These are phyloP conservation scores for Alligator sinensis DNA, from an alignment of 2,113 vertebrate genomes.

Conservation along the genomic window DNA sequence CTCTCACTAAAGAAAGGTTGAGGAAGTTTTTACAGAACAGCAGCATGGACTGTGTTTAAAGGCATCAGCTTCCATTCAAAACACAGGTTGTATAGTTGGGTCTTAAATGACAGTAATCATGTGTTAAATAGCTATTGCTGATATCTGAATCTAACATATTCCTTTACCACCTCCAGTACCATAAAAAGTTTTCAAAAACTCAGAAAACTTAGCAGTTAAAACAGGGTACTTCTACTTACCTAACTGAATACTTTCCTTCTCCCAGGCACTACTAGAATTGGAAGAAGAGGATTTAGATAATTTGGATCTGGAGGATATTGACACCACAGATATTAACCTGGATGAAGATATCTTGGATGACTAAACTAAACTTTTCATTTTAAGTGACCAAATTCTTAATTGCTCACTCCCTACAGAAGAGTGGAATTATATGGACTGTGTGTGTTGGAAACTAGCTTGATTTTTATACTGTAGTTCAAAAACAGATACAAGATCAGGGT, in stretches of 20 bases:
- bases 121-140: too few species aligned
- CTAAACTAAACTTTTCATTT: slow-evolving; percentile 64
- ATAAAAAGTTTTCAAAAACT: too few species aligned
- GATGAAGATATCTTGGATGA: slow-evolving; percentile 95
- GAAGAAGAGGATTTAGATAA: slow-evolving; percentile 96
- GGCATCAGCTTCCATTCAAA: too few species aligned
- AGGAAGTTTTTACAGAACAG: too few species aligned
- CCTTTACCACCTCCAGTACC: too few species aligned
- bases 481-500: not conserved
- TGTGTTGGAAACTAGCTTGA: not conserved
- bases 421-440: slow-evolving; percentile 23
- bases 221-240: not conserved
- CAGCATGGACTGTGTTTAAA: too few species aligned
- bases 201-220: too few species aligned
- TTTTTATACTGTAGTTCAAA: slow-evolving; percentile 62
- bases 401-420: slow-evolving; percentile 4
- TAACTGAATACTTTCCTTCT: slow-evolving; percentile 5
- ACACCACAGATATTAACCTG: slow-evolving; percentile 95
- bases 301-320: slow-evolving; percentile 96
- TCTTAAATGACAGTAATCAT: too few species aligned
- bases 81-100: too few species aligned
- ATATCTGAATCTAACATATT: too few species aligned
- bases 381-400: slow-evolving; percentile 55
- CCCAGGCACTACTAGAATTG: slow-evolving; percentile 89
- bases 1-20: too few species aligned